Base-by-base conservation (phyloP, 2,113 vertebrate species). In the Melanotaenia duboulayi region DNA sequence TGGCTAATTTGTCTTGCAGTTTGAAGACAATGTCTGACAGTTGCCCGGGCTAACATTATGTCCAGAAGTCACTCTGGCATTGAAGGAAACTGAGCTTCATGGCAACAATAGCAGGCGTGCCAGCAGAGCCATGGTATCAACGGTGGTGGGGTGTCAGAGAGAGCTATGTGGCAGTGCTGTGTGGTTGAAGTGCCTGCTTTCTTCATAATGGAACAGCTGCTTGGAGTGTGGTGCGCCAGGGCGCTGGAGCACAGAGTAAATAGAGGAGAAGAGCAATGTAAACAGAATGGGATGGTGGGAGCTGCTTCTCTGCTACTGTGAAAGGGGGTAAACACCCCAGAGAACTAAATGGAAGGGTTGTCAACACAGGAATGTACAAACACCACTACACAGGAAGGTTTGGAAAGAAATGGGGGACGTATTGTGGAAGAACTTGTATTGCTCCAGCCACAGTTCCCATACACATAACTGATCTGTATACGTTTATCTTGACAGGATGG, bases 201-300 rank as follows among this genome's bases (percentile, higher is more conserved):
- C 65, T 60, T 80, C 83, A 87, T 88, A 89, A 89, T 89, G 86
- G 91, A 91, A 89, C 91, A 92, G 90, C 79, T 91, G 91, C 92
- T 92, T 89, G 86, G 81, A 90, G 82, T 78, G 40, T 56, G 9
- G 78, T 76, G 84, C 68, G 58, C 84, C 85, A 69, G 76, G 76
- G 84, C 69, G 24, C 87, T 87, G 65, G 84, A 91, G 89, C 84
- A 71, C 88, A 83, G 89, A 88, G 91, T 91, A 92, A 94, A 94
- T 81, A 94, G 86, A 82, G 76, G 78, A 84, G 84, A 89, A 90
- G 81, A 89, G 91, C 84, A 91, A 79, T 86, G 93, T 90, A 93
- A 91, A 94, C 89, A 93, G 85, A 83, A 86, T 90, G 85, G 84
- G 81, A 86, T 87, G 86, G 85, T 52, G 83, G 83, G 82, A 85